Base-by-base conservation (phyloP, 2,113 vertebrate genomes). In the Anoura caudifer region DNA sequence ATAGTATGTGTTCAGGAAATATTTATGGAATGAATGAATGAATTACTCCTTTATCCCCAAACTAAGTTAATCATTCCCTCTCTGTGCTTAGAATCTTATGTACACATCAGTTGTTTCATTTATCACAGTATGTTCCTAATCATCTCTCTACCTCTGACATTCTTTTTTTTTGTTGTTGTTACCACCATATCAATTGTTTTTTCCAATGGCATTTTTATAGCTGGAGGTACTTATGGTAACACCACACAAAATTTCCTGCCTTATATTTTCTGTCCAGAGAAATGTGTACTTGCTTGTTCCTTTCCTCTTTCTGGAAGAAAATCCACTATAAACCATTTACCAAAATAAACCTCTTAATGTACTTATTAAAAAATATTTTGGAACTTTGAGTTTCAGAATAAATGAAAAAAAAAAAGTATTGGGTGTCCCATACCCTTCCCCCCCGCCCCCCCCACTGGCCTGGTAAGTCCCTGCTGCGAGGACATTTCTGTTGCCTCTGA, bases 121-220 rank as follows among this genome's bases (percentile, higher is more conserved):
- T 72, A 28, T 31, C 12, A 24, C 4, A 12, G 24, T 17, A 7
- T 11, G 22, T 83, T 81, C 3, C 33, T 2, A 79, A 36, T 69
- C 69, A 31, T 38, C 36, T 90, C 28, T 82, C 41, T 69, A 3
- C 38, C 80, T 17, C 24, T 75, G 72, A 28, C 72, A 75, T 75
- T 17, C 26, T 45, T 54, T 82, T 54, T 82, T 76, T 63, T 70
- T 69, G 61, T 38, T 36, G 50, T 73, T 31, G 73, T 88, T 56
- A 63, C 94, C 92, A 97, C 94, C 96, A 76, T 97, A 73, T 95
- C 85, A 20, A 83, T 96, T 97, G 98, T 98, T 98, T 98, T 97
- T 96, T 97, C 97, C 97, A 97, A 95, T 97, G 97, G 97, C 97
- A 97, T 98, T 94, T 97, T 95, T 94, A 97, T 95, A 98, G 97